These are phyloP conservation scores for Hydractinia symbiolongicarpus DNA, from an alignment of 30 jellyfish, hydroid and myxozoan species.

Conservation along the genomic window DNA sequence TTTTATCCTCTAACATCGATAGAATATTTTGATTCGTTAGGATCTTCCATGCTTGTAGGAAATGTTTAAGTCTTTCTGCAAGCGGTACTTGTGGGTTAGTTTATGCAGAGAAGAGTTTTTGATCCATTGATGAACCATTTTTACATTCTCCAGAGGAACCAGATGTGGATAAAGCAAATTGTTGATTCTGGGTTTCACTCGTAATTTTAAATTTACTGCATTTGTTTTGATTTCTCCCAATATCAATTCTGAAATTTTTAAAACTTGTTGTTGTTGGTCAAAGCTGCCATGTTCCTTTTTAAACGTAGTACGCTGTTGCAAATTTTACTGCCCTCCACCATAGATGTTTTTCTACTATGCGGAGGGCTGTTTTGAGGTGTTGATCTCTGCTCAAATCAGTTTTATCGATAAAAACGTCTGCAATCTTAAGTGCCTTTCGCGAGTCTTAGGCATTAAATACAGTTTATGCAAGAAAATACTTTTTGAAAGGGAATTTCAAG, in stretches of 20 bases:
- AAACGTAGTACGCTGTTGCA: too few species aligned
- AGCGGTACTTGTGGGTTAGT: conserved; percentile 10
- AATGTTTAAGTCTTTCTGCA: conserved; percentile 3
- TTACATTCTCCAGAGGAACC: conserved; percentile 4
- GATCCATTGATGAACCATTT: not conserved
- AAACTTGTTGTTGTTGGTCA: not conserved
- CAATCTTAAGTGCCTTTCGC: too few species aligned
- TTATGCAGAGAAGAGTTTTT: not conserved
- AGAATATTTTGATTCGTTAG: conserved; percentile 12
- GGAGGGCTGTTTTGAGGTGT: conserved; percentile 9
- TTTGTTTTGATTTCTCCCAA: too few species aligned
- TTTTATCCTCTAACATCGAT: not conserved
- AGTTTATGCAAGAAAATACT: too few species aligned
- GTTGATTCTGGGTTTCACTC: not conserved
- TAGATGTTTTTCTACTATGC: not conserved
- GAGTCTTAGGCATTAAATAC: too few species aligned
- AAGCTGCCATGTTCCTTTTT: not conserved
- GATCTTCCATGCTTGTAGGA: conserved; percentile 3
- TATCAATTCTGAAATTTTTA: not conserved
- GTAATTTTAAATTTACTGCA: not conserved
- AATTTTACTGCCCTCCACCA: not conserved
- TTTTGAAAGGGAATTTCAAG: too few species aligned
- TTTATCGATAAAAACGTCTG: too few species aligned
- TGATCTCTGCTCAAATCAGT: too few species aligned
- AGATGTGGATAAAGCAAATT: not conserved